A percentile compares a stretch with the other conserved stretches of the same genome.
Conservation (phyloP, 2,797 vertebrate genomes). For the Acipenser transmontanus region DNA sequence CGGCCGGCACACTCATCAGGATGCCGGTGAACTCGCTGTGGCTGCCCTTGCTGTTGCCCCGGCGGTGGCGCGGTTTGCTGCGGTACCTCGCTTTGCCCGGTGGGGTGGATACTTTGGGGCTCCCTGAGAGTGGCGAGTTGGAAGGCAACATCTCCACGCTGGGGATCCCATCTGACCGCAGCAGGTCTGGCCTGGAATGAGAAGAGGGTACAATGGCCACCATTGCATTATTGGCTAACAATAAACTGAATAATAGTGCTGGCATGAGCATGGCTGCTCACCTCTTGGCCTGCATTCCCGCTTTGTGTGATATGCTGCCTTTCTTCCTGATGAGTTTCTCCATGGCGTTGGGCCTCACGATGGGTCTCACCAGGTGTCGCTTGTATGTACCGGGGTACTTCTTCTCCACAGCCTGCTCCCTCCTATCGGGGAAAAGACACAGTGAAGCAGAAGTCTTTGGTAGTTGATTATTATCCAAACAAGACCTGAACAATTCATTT, state of each 20-base stretch:
- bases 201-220: conserved; percentile 1
- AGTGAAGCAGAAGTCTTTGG: too few species aligned
- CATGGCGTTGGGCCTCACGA: conserved; percentile 86
- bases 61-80: conserved; percentile 88
- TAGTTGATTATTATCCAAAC: too few species aligned
- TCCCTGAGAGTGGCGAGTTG: conserved; percentile 80
- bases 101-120: conserved; percentile 85
- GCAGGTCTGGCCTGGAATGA: conserved; percentile 77
- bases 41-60: conserved; percentile 92
- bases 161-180: conserved; percentile 87
- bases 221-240: too few species aligned
- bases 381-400: conserved; percentile 94
- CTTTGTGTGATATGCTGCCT: conserved; percentile 74
- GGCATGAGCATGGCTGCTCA: conserved; percentile 37
- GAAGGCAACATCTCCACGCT: conserved; percentile 69
- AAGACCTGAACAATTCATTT: too few species aligned
- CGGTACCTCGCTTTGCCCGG: conserved; percentile 84
- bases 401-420: conserved; percentile 94
- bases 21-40: conserved; percentile 78
- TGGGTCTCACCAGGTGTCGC: conserved; percentile 83
- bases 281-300: conserved; percentile 79
- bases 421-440: conserved; percentile 48
- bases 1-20: conserved; percentile 62
- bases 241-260: too few species aligned
- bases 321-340: conserved; percentile 97